Conservation (phyloP, 2,113 vertebrate genomes). For the Epinephelus fuscoguttatus region DNA sequence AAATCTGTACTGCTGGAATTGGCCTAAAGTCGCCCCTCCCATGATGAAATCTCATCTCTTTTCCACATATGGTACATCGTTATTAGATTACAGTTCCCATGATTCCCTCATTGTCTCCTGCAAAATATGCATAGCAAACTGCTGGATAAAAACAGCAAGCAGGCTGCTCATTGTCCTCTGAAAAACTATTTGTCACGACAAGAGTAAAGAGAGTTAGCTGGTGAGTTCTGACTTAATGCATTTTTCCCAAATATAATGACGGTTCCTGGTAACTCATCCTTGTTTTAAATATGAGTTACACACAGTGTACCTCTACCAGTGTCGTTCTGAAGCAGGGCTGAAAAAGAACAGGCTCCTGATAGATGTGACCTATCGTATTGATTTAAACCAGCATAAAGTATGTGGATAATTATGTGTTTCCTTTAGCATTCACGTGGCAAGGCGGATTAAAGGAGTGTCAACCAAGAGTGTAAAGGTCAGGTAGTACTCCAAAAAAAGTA, state of each 20-base stretch:
- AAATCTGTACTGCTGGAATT: constrained; percentile 45
- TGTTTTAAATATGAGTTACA: constrained; percentile 14
- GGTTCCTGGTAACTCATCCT: constrained; percentile 2
- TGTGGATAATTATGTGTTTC: not conserved
- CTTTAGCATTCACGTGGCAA: not conserved
- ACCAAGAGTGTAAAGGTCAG: no score
- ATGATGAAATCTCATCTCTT: constrained; percentile 62
- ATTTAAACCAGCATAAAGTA: not conserved
- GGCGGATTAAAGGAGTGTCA: not conserved
- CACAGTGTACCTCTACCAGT: not conserved
- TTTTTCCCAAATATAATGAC: constrained; percentile 31
- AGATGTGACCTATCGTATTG: not conserved
- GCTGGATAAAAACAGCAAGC: constrained; percentile 29
- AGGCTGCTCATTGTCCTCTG: constrained; percentile 32
- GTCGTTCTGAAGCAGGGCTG: not conserved
- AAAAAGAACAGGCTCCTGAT: not conserved
- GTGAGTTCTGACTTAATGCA: not conserved
- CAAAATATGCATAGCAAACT: constrained; percentile 57
- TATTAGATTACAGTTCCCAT: constrained; percentile 72
- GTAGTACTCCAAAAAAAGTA: not conserved
- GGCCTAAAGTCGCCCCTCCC: constrained; percentile 51
- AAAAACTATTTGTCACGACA: constrained; percentile 48
- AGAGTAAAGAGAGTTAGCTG: not conserved
- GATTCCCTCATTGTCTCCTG: constrained; percentile 56
- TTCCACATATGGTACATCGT: constrained; percentile 62